These are phyloP conservation scores for Pollimyrus isidori DNA, from an alignment of 2,113 vertebrate species.

Conservation along the genomic window DNA sequence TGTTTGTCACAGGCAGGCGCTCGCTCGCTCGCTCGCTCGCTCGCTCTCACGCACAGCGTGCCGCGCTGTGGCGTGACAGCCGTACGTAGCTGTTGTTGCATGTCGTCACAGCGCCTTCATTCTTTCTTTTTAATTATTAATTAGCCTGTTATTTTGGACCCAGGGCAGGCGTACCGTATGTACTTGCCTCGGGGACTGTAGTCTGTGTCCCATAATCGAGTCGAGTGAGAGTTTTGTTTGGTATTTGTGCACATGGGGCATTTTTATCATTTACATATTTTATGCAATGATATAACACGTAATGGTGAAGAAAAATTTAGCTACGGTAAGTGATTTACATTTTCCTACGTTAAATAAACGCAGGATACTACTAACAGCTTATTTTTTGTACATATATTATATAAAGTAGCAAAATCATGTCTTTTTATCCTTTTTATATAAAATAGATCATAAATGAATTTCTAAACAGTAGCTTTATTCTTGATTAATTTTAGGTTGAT, in stretches of 20 bases:
- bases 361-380: neutral
- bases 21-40: neutral
- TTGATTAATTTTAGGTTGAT: neutral
- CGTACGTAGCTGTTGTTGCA: neutral
- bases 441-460: neutral
- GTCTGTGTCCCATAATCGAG: neutral
- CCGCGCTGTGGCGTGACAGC: neutral
- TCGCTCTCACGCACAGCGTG: constrained; percentile 6
- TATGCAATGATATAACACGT: neutral
- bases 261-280: neutral
- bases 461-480: neutral
- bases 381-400: neutral
- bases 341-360: neutral
- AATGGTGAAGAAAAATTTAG: neutral
- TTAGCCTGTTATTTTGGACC: neutral
- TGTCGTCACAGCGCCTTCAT: neutral
- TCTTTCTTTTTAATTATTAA: neutral
- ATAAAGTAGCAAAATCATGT: neutral
- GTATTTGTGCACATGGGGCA: neutral
- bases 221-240: neutral
- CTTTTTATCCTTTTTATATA: neutral
- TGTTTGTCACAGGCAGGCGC: constrained; percentile 11
- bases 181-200: neutral
- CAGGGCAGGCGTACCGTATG: neutral
- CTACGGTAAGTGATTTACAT: neutral